A percentile compares a stretch with the other conserved stretches of the same genome.
phyloP scores from a whole-genome alignment of 2,113 vertebrate species.

The Rhineura floridana region DNA sequence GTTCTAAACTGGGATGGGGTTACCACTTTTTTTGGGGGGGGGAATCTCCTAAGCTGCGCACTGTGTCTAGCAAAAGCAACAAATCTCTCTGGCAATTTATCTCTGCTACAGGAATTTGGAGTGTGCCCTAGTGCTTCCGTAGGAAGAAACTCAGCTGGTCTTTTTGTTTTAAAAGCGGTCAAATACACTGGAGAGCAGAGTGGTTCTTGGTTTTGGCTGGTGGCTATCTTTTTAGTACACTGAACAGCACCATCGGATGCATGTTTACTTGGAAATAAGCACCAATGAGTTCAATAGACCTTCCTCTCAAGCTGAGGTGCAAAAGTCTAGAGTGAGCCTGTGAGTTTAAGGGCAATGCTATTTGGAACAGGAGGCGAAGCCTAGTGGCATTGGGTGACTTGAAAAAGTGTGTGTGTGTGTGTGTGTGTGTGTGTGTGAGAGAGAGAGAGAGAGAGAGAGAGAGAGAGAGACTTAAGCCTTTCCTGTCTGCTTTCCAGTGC shows the following conservation, averaged over 20 bases:
- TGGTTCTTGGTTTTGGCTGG: neutral
- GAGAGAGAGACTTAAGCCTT: too few species aligned
- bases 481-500: too few species aligned
- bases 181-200: neutral
- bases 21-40: too few species aligned
- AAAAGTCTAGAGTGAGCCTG: neutral
- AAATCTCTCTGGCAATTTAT: slow-evolving; percentile 34
- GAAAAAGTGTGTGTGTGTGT: too few species aligned
- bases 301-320: neutral
- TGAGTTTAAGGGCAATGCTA: too few species aligned
- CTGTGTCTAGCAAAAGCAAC: slow-evolving; percentile 19
- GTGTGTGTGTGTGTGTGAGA: too few species aligned
- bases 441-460: too few species aligned
- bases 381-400: too few species aligned
- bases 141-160: neutral
- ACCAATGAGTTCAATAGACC: too few species aligned
- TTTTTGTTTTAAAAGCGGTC: neutral
- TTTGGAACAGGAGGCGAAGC: too few species aligned
- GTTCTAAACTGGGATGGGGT: neutral
- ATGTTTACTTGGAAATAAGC: too few species aligned
- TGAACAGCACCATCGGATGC: neutral
- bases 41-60: slow-evolving; percentile 9
- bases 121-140: neutral
- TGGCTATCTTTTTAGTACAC: neutral
- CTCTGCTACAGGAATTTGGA: slow-evolving; percentile 42